Evolutionary conservation across 2,888 invertebrate species (phyloP).

Genomic region (Pandemis corylana): DNA sequence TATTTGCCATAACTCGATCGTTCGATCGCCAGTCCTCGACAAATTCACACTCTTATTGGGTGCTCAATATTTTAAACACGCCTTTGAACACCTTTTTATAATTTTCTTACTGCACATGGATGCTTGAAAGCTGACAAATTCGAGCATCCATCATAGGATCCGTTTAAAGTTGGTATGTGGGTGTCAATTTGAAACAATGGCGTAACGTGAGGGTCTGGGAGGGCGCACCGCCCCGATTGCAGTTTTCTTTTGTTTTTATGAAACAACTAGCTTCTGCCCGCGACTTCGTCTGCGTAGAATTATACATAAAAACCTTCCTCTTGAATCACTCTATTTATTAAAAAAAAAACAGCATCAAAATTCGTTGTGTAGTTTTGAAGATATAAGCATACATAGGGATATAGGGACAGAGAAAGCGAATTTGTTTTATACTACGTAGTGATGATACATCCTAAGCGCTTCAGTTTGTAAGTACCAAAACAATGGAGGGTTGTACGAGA

Average conservation of each 20-base stretch:
- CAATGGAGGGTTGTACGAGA: too few relatives aligned
- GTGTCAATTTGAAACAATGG: not conserved
- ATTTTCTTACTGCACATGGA: not conserved
- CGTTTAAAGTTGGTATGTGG: not conserved
- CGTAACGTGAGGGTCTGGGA: not conserved
- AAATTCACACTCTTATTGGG: slow-evolving; percentile 8
- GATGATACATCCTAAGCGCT: too few relatives aligned
- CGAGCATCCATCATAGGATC: not conserved
- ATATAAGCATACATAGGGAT: too few relatives aligned
- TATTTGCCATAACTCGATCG: slow-evolving; percentile 46
- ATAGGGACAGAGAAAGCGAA: too few relatives aligned
- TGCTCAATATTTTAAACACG: slow-evolving; percentile 1
- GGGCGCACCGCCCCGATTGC: not conserved
- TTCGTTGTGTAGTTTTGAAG: too few relatives aligned
- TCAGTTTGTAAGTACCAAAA: not conserved
- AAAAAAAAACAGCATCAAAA: too few relatives aligned
- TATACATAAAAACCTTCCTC: too few relatives aligned
- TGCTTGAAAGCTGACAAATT: not conserved
- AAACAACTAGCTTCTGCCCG: too few relatives aligned
- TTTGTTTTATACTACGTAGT: too few relatives aligned
- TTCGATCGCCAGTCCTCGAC: slow-evolving; percentile 16
- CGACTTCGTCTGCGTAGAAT: too few relatives aligned
- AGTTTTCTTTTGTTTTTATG: not conserved
- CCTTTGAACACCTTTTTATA: not conserved
- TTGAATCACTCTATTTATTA: too few relatives aligned